Evolutionary conservation across 2,113 vertebrate species (phyloP), one percentile per base, ranked within the genome.

Genomic region (Ailuropoda melanoleuca): DNA sequence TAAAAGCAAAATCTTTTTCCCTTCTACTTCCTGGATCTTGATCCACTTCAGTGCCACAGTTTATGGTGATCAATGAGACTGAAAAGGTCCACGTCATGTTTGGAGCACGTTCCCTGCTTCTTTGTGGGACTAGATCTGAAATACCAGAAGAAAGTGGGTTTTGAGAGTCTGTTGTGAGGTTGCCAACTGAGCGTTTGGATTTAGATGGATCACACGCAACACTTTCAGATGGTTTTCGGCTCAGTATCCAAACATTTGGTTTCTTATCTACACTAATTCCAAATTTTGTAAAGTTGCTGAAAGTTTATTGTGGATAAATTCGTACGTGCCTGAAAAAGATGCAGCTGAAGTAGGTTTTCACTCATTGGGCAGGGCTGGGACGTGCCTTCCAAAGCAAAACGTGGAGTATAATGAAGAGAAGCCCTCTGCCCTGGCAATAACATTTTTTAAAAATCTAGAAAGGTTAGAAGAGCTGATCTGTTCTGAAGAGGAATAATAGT

Each of bases 201-300:
- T 96, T 82, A 95, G 60, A 93, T 21, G 62, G 82, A 83, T 97
- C 68, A 85, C 87, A 95, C 0, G 13, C 87, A 94, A 81, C 70
- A 66, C 34, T 88, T 93, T 93, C 92, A 97, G 84, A 90, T 92
- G 93, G 75, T 96, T 96, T 97, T 96, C 58, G 13, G 84, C 53
- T 97, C 39, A 72, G 93, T 80, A 72, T 66, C 68, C 93, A 97
- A 97, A 97, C 92, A 97, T 97, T 95, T 97, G 91, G 60, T 48
- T 62, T 96, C 78, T 96, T 97, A 97, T 94, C 96, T 95, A 77
- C 26, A 83, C 46, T 92, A 93, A 94, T 95, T 96, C 96, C 93
- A 97, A 97, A 85, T 97, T 97, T 93, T 95, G 56, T 95, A 92
- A 93, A 93, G 83, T 87, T 96, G 95, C 39, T 97, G 87, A 94